Conservation (phyloP, 2,888 invertebrate genomes). For the Panzeria rudis region DNA sequence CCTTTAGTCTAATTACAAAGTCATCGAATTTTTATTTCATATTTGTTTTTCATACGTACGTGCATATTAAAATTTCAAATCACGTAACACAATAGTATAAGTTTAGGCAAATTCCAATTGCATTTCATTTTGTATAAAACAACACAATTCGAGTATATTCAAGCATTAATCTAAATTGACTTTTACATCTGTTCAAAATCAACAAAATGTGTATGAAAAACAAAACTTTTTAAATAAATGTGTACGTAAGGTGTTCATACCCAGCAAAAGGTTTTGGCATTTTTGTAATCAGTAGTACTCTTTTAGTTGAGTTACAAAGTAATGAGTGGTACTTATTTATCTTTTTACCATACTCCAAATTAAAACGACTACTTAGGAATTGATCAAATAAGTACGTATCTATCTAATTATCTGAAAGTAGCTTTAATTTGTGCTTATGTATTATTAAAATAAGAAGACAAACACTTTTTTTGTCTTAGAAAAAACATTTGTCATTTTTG, state of each 20-base stretch:
- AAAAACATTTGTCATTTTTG: no score
- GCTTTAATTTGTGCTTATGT: no score
- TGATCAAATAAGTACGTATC: no score
- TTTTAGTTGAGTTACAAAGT: no score
- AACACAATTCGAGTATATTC: constrained; percentile 28
- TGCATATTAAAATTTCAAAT: constrained; percentile 38
- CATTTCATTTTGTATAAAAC: constrained; percentile 39
- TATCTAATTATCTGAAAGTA: no score
- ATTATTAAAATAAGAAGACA: no score
- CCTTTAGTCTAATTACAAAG: constrained; percentile 41
- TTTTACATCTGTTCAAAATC: constrained; percentile 47
- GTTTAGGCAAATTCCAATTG: constrained; percentile 56
- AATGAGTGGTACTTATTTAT: no score
- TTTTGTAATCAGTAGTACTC: no score
- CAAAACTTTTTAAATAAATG: not conserved
- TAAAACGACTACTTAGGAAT: no score
- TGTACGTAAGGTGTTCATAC: not conserved
- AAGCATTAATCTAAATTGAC: constrained; percentile 52
- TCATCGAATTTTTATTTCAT: constrained; percentile 49
- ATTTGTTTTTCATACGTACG: constrained; percentile 27
- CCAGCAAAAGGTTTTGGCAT: no score
- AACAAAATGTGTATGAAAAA: constrained; percentile 11
- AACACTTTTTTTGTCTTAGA: no score
- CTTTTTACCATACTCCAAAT: no score
- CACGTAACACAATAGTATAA: constrained; percentile 57